phyloP scores from a whole-genome alignment of 2,113 vertebrate genomes.

The Petrocephalus microphthalmus region DNA sequence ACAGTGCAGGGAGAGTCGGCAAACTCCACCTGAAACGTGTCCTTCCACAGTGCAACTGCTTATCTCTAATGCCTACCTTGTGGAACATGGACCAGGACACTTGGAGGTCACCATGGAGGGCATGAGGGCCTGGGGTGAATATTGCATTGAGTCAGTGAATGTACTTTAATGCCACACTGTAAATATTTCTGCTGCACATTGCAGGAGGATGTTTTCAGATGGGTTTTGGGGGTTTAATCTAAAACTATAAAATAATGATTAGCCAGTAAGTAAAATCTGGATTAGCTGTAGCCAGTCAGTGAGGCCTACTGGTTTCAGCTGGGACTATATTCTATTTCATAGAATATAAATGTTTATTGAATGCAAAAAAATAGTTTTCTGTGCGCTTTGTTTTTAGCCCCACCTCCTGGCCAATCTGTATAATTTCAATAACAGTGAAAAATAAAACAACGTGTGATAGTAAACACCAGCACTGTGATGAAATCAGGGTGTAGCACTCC shows the following conservation, averaged over 20 bases:
- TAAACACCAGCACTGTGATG: not conserved
- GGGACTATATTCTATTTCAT: not conserved
- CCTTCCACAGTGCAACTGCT: not conserved
- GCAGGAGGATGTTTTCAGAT: not conserved
- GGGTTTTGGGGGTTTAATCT: not conserved
- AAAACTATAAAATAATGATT: not conserved
- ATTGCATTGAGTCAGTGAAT: not conserved
- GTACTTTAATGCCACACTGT: not conserved
- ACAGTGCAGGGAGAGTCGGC: not conserved
- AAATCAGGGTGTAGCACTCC: not conserved
- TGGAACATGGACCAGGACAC: constrained; percentile 91
- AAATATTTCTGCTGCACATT: not conserved
- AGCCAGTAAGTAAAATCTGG: not conserved
- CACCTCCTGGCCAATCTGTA: not conserved
- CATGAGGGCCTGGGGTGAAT: constrained; percentile 65
- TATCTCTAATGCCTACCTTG: constrained; percentile 64
- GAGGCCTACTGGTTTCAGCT: not conserved
- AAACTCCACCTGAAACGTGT: not conserved
- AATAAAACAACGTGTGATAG: not conserved
- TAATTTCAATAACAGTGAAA: not conserved
- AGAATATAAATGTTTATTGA: not conserved
- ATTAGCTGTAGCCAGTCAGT: not conserved
- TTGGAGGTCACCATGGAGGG: constrained; percentile 71
- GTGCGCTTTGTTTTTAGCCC: not conserved
- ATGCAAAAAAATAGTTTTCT: not conserved